Evolutionary conservation across 2,113 vertebrate species (phyloP).

Genomic region (Clarias macrocephalus): DNA sequence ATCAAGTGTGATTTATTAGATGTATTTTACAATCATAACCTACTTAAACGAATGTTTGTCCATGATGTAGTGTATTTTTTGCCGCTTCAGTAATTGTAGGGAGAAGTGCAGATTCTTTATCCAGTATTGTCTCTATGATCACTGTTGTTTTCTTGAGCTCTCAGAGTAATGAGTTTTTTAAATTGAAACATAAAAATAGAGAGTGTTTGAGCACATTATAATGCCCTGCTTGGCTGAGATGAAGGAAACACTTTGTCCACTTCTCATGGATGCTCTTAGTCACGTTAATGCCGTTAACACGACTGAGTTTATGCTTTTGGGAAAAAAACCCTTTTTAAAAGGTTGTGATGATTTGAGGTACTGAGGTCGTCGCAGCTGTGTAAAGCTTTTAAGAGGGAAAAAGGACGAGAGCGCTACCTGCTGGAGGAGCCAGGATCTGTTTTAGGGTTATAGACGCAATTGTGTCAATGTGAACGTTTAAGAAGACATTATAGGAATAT

Average conservation of each 20-base stretch:
- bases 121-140: background rate
- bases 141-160: background rate
- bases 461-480: background rate
- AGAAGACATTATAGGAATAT: background rate
- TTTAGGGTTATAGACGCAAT: background rate
- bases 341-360: background rate
- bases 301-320: background rate
- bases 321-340: background rate
- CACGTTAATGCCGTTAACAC: background rate
- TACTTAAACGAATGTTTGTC: background rate
- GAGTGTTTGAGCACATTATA: background rate
- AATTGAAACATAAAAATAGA: background rate
- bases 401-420: slow-evolving; percentile 9
- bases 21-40: background rate
- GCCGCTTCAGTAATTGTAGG: background rate
- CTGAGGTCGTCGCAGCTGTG: background rate
- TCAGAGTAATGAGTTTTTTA: background rate
- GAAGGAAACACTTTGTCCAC: slow-evolving; percentile 39
- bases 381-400: background rate
- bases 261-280: background rate
- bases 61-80: background rate
- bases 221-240: slow-evolving; percentile 49
- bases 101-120: background rate
- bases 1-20: too few species aligned
- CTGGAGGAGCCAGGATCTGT: slow-evolving; percentile 16